Percentiles rank a stretch among this genome's conserved stretches.
phyloP scores from a whole-genome alignment of 2,113 vertebrate species.

The Oreochromis aureus region DNA sequence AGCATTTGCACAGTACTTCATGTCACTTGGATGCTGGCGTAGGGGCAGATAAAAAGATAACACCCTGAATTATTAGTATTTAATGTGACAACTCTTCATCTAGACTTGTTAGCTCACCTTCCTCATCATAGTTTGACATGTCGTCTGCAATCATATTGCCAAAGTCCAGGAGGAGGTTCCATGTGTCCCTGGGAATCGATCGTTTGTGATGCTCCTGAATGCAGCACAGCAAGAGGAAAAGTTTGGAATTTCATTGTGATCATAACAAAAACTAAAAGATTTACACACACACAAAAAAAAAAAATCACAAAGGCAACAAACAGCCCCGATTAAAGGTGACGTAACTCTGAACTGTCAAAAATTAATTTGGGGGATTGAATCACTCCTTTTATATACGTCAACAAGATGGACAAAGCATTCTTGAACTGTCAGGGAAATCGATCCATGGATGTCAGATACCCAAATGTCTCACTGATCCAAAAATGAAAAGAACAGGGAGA shows the following conservation, averaged over 20 bases:
- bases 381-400: neutral
- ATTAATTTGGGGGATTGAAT: neutral
- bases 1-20: neutral
- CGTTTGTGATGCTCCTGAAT: slow-evolving; percentile 92
- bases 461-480: neutral
- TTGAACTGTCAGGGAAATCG: neutral
- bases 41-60: neutral
- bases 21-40: neutral
- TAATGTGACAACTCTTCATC: neutral
- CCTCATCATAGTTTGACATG: slow-evolving; percentile 97
- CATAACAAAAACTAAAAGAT: neutral
- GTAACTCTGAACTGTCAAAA: neutral
- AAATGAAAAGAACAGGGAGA: neutral
- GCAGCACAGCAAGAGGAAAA: neutral
- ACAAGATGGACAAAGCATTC: neutral
- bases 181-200: slow-evolving; percentile 93
- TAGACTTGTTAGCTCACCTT: slow-evolving; percentile 73
- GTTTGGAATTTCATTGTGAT: neutral
- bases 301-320: neutral
- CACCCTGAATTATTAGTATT: neutral
- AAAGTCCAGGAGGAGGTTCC: slow-evolving; percentile 95
- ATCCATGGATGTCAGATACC: neutral
- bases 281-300: too few species aligned
- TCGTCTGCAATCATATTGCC: slow-evolving; percentile 95
- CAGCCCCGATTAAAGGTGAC: neutral